Percentiles rank a stretch among this genome's conserved stretches.
Evolutionary conservation across 1,140 invertebrate species (phyloP).

Genomic region (Listronotus bonariensis): DNA sequence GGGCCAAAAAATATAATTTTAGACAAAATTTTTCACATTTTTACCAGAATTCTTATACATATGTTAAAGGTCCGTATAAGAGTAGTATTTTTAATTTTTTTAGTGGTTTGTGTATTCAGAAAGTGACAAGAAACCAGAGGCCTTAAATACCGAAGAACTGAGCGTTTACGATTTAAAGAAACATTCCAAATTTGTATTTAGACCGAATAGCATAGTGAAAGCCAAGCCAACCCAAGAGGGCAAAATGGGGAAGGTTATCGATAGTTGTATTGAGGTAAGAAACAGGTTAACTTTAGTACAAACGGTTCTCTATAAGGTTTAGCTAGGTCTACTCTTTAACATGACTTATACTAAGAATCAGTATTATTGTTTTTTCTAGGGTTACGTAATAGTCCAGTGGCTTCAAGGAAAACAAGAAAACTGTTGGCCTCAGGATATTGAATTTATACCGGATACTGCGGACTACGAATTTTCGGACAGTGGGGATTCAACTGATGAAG

Average conservation of each 20-base stretch:
- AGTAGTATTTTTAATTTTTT: constrained; percentile 33
- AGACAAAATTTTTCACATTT: no score
- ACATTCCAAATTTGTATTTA: constrained; percentile 91
- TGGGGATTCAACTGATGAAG: constrained; percentile 60
- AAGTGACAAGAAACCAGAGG: constrained; percentile 65
- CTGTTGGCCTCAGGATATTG: constrained; percentile 81
- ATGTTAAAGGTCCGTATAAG: no score
- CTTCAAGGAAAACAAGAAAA: constrained; percentile 80
- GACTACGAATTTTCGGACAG: constrained; percentile 70
- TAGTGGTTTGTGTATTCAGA: constrained; percentile 51
- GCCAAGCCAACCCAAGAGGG: constrained; percentile 77
- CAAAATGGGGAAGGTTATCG: constrained; percentile 83
- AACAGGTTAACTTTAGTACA: not conserved
- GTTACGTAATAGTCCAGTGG: constrained; percentile 82
- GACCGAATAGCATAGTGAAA: constrained; percentile 83
- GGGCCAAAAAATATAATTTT: no score
- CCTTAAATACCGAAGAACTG: constrained; percentile 77
- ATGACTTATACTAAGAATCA: no score
- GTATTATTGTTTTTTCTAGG: constrained; percentile 45
- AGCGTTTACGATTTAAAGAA: constrained; percentile 96
- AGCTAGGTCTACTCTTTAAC: no score
- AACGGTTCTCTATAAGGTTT: no score
- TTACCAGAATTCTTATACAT: no score
- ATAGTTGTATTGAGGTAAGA: constrained; percentile 82
- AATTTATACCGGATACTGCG: constrained; percentile 46